phyloP scores from a whole-genome alignment of 1,140 invertebrate genomes.

The Caenorhabditis brenneri region DNA sequence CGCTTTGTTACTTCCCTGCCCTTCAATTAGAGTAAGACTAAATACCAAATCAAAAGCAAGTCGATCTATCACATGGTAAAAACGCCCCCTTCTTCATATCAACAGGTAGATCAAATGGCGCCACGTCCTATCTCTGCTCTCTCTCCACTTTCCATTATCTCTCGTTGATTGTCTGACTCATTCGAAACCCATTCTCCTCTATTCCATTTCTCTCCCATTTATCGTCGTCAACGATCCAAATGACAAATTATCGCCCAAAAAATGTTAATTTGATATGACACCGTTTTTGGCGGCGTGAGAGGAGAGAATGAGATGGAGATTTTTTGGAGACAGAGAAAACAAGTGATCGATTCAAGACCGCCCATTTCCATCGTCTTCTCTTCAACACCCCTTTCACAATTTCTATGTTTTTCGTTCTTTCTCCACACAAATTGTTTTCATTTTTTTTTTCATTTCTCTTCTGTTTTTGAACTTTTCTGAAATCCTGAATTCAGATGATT shows the following conservation, averaged over 20 bases:
- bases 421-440: too few species aligned
- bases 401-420: too few species aligned
- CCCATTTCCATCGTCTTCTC: background rate
- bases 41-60: background rate
- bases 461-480: background rate
- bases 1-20: too few species aligned
- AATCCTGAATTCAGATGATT: slow-evolving; percentile 13
- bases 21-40: too few species aligned
- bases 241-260: slow-evolving; percentile 7
- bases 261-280: slow-evolving; percentile 42
- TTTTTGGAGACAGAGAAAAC: background rate
- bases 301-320: background rate
- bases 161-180: background rate
- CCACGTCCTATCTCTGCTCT: too few species aligned
- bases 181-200: slow-evolving; percentile 13
- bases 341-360: background rate
- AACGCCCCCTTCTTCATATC: background rate
- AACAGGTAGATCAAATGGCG: background rate
- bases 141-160: background rate
- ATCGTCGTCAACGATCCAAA: background rate
- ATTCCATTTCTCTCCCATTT: background rate
- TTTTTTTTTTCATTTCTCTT: background rate
- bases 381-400: too few species aligned
- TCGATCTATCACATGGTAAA: slow-evolving; percentile 12
- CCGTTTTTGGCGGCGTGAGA: slow-evolving; percentile 1